phyloP scores from a whole-genome alignment of 2,797 vertebrate species.

The Hozukius guyotensis region DNA sequence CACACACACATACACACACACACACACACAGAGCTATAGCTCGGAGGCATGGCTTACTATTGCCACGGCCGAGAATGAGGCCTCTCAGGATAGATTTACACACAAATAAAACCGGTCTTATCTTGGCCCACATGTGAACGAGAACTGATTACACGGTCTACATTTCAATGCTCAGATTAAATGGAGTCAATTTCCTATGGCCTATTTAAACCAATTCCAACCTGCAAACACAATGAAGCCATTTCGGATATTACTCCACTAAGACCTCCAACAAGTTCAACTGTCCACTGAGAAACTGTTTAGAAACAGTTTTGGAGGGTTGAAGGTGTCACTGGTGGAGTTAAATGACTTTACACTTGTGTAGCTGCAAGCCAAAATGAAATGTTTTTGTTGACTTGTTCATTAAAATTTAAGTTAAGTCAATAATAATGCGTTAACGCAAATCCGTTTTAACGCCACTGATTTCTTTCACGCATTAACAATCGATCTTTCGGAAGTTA shows the following conservation, averaged over 20 bases:
- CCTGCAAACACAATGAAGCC: constrained; percentile 63
- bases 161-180: constrained; percentile 77
- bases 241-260: constrained; percentile 48
- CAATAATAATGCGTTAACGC: not conserved
- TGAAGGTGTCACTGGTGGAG: not conserved
- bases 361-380: constrained; percentile 3
- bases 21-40: constrained; percentile 47
- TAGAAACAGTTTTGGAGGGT: constrained; percentile 10
- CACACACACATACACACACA: constrained; percentile 3
- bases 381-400: not conserved
- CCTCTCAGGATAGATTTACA: constrained; percentile 80
- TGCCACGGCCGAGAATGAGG: constrained; percentile 73
- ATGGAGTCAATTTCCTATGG: constrained; percentile 73
- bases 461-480: no score
- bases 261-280: constrained; percentile 34
- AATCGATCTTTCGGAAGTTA: no score
- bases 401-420: no score
- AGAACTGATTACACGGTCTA: constrained; percentile 79
- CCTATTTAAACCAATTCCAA: constrained; percentile 73
- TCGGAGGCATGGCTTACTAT: constrained; percentile 71
- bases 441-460: no score
- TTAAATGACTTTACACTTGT: not conserved
- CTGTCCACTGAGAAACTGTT: constrained; percentile 23
- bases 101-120: constrained; percentile 79
- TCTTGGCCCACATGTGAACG: constrained; percentile 77